A percentile compares a stretch with the other conserved stretches of the same genome.
phyloP scores from a whole-genome alignment of 2,113 vertebrate species.

The Uropsilus gracilis region DNA sequence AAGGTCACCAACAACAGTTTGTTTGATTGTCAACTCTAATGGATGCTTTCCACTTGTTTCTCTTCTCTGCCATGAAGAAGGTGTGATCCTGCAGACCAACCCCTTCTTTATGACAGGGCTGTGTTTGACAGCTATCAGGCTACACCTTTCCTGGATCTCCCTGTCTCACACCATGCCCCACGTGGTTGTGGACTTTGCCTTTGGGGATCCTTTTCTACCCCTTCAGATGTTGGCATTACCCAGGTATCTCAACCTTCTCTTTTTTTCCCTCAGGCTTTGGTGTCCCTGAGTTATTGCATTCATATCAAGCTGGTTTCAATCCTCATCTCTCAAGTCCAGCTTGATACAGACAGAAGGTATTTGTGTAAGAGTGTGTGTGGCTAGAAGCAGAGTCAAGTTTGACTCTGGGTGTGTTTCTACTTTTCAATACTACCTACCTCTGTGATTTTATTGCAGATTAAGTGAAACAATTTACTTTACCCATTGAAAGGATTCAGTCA shows the following conservation, averaged over 20 bases:
- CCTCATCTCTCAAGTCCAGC: neutral
- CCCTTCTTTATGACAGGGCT: neutral
- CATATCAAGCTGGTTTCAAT: neutral
- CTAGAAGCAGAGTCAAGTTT: neutral
- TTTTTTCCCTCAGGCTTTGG: neutral
- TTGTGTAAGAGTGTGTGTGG: neutral
- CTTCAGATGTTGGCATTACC: neutral
- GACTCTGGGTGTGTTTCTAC: neutral
- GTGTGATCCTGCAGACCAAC: neutral
- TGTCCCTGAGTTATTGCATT: neutral
- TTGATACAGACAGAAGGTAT: neutral
- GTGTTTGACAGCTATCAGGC: neutral
- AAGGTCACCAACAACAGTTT: neutral
- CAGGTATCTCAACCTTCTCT: neutral
- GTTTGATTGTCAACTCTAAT: neutral
- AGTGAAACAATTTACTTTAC: neutral
- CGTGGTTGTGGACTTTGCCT: no score
- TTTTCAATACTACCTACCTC: neutral
- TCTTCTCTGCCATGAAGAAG: neutral
- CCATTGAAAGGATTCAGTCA: neutral
- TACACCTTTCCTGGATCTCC: neutral
- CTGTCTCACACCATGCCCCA: neutral
- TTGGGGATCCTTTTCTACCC: neutral
- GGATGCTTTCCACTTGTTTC: neutral
- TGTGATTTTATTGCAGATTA: neutral